phyloP scores from a whole-genome alignment of 2,113 vertebrate genomes.

The Xenopus borealis region DNA sequence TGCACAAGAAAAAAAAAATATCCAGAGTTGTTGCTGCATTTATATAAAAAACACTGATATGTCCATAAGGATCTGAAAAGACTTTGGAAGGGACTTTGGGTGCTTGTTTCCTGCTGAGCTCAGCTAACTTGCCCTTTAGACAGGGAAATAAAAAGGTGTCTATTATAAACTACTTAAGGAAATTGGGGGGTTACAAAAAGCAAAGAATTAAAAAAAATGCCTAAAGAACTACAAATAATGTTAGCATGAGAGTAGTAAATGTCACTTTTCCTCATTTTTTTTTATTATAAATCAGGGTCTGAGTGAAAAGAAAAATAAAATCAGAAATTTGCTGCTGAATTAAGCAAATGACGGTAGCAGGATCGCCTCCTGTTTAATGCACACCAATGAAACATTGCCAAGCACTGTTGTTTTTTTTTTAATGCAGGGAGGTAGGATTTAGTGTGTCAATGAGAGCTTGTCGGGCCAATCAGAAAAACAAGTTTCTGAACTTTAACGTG shows the following conservation, averaged over 20 bases:
- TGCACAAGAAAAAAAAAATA: slow-evolving; percentile 9
- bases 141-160: too few relatives aligned
- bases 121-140: too few relatives aligned
- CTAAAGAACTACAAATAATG: too few relatives aligned
- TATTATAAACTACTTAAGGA: too few relatives aligned
- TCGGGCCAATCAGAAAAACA: not conserved
- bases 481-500: not conserved
- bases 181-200: too few relatives aligned
- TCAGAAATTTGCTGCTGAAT: not conserved
- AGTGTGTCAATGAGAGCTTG: not conserved
- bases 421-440: not conserved
- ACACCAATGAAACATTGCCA: not conserved
- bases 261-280: not conserved
- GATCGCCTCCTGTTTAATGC: not conserved
- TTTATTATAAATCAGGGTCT: slow-evolving; percentile 7
- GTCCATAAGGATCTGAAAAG: not conserved
- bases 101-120: too few relatives aligned
- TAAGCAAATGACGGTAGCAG: not conserved
- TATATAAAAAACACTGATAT: not conserved
- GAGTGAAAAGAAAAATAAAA: not conserved
- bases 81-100: too few relatives aligned
- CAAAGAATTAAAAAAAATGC: too few relatives aligned
- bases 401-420: not conserved
- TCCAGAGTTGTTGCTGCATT: not conserved
- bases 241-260: too few relatives aligned